Percentiles rank a stretch among this genome's conserved stretches.
These are phyloP conservation scores for Mya arenaria DNA, from an alignment of 1,140 invertebrate genomes.

Conservation along the genomic window DNA sequence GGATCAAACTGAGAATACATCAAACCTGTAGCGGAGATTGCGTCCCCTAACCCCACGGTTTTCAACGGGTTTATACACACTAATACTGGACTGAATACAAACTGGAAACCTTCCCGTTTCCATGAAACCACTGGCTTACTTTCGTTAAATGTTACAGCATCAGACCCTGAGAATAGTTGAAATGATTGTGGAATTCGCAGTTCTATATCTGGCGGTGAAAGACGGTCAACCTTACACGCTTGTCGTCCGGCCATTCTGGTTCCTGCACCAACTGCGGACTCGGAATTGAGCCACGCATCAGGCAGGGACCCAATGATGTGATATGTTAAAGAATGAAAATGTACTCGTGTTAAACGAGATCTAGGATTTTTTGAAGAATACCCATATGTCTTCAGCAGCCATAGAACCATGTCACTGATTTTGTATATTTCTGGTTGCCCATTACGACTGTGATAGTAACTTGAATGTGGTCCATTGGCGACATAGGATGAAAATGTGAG, in stretches of 20 bases:
- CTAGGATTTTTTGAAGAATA: constrained; percentile 72
- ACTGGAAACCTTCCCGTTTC: constrained; percentile 78
- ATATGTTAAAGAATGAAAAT: constrained; percentile 83
- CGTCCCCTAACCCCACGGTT: constrained; percentile 82
- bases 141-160: constrained; percentile 71
- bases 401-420: constrained; percentile 81
- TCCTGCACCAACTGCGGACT: constrained; percentile 80
- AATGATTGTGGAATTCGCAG: constrained; percentile 79
- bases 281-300: constrained; percentile 79
- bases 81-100: constrained; percentile 82
- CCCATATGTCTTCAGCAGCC: constrained; percentile 80
- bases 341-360: constrained; percentile 80
- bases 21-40: constrained; percentile 82
- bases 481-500: constrained; percentile 79
- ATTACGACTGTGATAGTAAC: constrained; percentile 71
- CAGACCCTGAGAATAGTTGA: constrained; percentile 77
- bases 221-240: constrained; percentile 78
- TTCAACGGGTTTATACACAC: constrained; percentile 82
- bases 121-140: constrained; percentile 79
- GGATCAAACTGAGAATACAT: too few relatives aligned
- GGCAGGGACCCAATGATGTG: constrained; percentile 80
- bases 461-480: constrained; percentile 77
- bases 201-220: constrained; percentile 74
- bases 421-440: constrained; percentile 76
- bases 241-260: constrained; percentile 80